phyloP scores from a whole-genome alignment of 2,797 vertebrate genomes.

The Rallus crepitans region DNA sequence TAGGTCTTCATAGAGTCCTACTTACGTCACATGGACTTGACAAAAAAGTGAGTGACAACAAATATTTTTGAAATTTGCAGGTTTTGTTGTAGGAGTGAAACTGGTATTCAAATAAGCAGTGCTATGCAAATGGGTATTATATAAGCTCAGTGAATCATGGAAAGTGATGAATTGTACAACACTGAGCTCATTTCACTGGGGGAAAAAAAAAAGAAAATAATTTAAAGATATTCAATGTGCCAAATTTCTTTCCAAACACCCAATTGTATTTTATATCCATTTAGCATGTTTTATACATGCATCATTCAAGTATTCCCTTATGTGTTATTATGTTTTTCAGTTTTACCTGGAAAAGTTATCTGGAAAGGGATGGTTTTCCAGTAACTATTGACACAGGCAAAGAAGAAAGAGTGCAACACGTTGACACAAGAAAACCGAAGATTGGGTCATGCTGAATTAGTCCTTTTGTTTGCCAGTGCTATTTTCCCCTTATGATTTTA shows the following conservation, averaged over 20 bases:
- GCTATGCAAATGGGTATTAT: slow-evolving; percentile 11
- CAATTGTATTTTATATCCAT: neutral
- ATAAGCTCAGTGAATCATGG: slow-evolving; percentile 24
- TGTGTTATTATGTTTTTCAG: neutral
- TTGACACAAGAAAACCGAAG: neutral
- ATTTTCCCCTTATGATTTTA: neutral
- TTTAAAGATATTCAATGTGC: neutral
- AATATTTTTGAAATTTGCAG: neutral
- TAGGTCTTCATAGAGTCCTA: neutral
- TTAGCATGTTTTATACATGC: neutral
- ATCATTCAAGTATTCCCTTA: neutral
- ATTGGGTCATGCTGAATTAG: neutral
- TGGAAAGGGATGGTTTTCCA: neutral
- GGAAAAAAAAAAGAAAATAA: neutral
- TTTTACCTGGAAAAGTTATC: neutral
- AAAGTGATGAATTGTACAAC: neutral
- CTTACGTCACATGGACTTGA: neutral
- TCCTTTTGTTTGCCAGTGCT: neutral
- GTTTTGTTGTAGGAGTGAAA: slow-evolving; percentile 9
- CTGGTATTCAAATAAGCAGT: neutral
- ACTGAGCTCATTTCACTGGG: neutral
- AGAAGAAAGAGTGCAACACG: neutral
- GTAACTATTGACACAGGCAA: neutral
- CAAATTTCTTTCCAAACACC: neutral
- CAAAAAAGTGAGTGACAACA: neutral